Base-by-base conservation (phyloP, 2,888 invertebrate genomes). In the Phaonia tiefii region DNA sequence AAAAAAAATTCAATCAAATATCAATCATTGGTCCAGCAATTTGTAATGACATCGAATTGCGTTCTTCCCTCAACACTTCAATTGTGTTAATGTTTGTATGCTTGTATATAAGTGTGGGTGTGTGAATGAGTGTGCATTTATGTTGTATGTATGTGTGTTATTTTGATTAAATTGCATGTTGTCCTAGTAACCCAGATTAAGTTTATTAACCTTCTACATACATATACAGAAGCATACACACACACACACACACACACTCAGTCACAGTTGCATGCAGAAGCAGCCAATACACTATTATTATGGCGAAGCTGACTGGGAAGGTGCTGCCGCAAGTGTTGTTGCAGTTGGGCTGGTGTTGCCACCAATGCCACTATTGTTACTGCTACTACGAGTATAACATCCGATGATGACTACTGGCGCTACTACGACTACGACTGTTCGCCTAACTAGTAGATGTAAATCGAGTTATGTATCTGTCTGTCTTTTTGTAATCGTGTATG, bases 181-280 rank as follows among this genome's bases (percentile, higher is more conserved):
- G 90, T 86, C 89, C 90, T 87, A 90, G 86, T 90, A 88, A 90
- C 90, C 90, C 82, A 87, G 83, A 88, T 90, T 83, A 86, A 87
- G 90, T 89, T 89, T 89, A 87, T 90, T 90, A 88, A 90, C 90
- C 90, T 87, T 79, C 66, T 44, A 63, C 79, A 60, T 39, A 65
- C 39, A 69, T 39, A 49, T 31, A 42, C 25, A 54, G 69, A 69
- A 15, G 58, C 42, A 31, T 51, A 60, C 54, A 42, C 66, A 70
- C 42, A 42, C 44, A n/a, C 26, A 51, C 2, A 75, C 25, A n/a
- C 72, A 77, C 49, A 74, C 51, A 46, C 22, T 46, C 70, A 54
- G 44, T 26, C 71, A 73, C 44, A 49, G 72, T 54, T 39, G 20
- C 69, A 69, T 39, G 13, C 66, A 15, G 26, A 31, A 31, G 49